phyloP scores from a whole-genome alignment of 1,140 invertebrate species.

The Anastatus disparis region DNA sequence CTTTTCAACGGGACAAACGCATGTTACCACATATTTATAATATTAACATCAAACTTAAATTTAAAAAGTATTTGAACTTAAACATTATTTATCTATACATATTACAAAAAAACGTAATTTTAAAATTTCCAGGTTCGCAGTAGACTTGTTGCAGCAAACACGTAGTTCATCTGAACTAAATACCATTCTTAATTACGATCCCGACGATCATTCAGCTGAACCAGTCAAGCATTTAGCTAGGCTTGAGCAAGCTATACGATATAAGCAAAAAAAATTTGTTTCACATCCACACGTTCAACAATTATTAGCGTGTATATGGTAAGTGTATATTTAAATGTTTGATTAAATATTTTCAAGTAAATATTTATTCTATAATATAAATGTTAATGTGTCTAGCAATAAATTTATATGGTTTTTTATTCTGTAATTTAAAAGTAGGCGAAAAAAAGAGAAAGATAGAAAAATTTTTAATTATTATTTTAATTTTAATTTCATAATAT shows the following conservation, averaged over 20 bases:
- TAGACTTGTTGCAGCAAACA: constrained; percentile 88
- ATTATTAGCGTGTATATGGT: constrained; percentile 88
- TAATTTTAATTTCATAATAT: constrained; percentile 7
- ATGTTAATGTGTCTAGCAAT: too few relatives aligned
- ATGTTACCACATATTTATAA: too few relatives aligned
- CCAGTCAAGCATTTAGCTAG: constrained; percentile 80
- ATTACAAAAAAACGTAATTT: too few relatives aligned
- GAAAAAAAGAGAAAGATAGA: too few relatives aligned
- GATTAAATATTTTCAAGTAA: too few relatives aligned
- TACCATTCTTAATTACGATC: constrained; percentile 90
- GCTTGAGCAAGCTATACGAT: constrained; percentile 88
- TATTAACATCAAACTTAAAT: too few relatives aligned
- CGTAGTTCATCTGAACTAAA: constrained; percentile 90
- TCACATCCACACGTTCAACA: constrained; percentile 94
- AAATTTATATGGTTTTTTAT: too few relatives aligned
- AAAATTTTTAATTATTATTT: background rate
- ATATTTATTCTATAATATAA: too few relatives aligned
- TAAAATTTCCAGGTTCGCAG: constrained; percentile 80
- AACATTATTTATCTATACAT: too few relatives aligned
- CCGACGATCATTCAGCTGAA: constrained; percentile 73
- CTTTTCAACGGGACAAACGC: too few relatives aligned
- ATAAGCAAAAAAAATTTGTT: constrained; percentile 95
- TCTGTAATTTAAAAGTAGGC: too few relatives aligned
- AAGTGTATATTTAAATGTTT: background rate
- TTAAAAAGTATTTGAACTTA: too few relatives aligned